Conservation (phyloP, 1,140 invertebrate genomes). For the Rhopalosiphum padi region DNA sequence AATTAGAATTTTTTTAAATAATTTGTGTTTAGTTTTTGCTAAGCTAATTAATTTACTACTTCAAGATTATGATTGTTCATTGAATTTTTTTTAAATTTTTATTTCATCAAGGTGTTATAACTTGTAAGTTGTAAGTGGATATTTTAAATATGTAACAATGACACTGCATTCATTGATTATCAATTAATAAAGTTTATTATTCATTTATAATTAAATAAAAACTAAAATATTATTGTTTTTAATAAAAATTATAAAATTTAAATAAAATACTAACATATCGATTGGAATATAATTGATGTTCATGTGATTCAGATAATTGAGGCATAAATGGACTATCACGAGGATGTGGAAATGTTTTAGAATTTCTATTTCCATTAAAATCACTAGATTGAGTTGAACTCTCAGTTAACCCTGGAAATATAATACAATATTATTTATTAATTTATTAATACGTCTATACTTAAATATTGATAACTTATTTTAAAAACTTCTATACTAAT, state of each 20-base stretch:
- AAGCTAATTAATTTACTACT: no score
- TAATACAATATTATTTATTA: background rate
- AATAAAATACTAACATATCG: constrained; percentile 39
- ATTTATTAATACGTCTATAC: background rate
- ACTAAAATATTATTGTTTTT: background rate
- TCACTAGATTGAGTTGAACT: constrained; percentile 32
- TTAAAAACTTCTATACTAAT: background rate
- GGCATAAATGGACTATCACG: constrained; percentile 32
- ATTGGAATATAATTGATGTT: constrained; percentile 51
- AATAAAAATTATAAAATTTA: background rate
- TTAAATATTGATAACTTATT: background rate
- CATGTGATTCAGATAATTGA: constrained; percentile 27
- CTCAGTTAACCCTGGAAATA: constrained; percentile 48
- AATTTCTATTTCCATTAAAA: constrained; percentile 49
- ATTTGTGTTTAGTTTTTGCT: background rate
- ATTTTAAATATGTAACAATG: no score
- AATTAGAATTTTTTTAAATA: no score
- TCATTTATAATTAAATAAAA: background rate
- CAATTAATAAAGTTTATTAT: background rate
- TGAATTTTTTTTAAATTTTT: no score
- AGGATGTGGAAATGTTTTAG: background rate
- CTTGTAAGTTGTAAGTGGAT: background rate
- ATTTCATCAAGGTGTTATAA: background rate
- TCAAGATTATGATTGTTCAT: no score
- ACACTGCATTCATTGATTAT: background rate